Percentiles rank a stretch among this genome's conserved stretches.
These are phyloP conservation scores for Trichogramma evanescens DNA, from an alignment of 2,888 invertebrate genomes.

Conservation along the genomic window DNA sequence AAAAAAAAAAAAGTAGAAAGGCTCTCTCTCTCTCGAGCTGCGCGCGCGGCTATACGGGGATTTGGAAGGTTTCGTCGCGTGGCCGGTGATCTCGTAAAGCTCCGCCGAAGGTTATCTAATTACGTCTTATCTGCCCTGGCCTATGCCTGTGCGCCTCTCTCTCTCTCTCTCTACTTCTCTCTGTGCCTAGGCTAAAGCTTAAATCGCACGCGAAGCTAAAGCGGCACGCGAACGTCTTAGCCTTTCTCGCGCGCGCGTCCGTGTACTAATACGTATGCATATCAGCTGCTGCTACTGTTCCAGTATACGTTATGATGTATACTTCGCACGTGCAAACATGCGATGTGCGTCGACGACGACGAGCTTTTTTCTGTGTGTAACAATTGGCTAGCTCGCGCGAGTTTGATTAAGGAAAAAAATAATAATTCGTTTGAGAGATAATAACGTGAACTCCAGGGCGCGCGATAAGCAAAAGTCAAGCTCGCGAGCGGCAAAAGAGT, in stretches of 20 bases:
- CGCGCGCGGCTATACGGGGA: slow-evolving; percentile 30
- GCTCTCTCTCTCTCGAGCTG: background rate
- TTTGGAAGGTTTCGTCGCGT: slow-evolving; percentile 49
- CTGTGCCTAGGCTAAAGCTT: slow-evolving; percentile 30
- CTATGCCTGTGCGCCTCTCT: slow-evolving; percentile 11
- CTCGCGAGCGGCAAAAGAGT: no score
- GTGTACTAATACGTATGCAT: no score
- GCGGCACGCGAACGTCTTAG: background rate
- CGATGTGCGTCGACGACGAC: no score
- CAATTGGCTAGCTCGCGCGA: no score
- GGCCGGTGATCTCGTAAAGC: slow-evolving; percentile 46
- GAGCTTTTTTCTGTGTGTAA: no score
- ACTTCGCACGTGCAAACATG: no score
- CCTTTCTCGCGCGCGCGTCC: slow-evolving; percentile 19
- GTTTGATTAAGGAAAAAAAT: no score
- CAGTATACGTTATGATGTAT: no score
- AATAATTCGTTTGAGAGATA: no score
- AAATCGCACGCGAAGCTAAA: slow-evolving; percentile 38
- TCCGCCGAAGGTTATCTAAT: slow-evolving; percentile 46
- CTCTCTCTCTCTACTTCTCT: slow-evolving; percentile 19
- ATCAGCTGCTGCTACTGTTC: no score
- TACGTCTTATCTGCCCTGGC: slow-evolving; percentile 45
- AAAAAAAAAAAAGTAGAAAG: background rate
- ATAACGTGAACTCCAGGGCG: no score
- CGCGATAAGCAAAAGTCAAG: no score